Conservation (phyloP, 2,797 vertebrate genomes). For the Gymnopithys bicolor region DNA sequence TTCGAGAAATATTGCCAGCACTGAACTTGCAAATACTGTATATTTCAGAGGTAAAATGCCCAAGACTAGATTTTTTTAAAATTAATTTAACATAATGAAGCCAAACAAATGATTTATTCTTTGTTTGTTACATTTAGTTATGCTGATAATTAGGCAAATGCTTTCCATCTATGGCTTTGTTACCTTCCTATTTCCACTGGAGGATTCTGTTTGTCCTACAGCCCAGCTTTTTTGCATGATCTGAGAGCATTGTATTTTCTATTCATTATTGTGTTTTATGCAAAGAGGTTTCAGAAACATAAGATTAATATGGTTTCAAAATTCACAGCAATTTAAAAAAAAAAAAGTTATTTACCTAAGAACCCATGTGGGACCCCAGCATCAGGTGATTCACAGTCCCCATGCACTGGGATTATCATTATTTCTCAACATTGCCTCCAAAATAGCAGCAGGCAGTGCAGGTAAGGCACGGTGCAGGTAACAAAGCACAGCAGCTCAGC, state of each 20-base stretch:
- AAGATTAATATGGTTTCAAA: background rate
- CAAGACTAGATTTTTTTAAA: background rate
- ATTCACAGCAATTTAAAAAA: background rate
- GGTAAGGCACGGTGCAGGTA: background rate
- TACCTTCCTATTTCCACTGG: background rate
- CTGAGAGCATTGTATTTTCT: background rate
- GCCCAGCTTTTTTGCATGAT: background rate
- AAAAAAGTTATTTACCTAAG: background rate
- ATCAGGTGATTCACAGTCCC: background rate
- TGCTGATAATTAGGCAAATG: background rate
- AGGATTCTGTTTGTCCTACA: background rate
- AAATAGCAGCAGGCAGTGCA: background rate
- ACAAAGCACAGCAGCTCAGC: background rate
- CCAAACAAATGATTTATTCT: background rate
- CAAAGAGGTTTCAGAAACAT: background rate
- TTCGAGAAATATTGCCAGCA: background rate
- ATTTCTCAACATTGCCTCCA: background rate
- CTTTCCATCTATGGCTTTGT: background rate
- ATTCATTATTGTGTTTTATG: background rate
- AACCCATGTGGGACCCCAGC: background rate
- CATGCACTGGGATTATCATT: background rate
- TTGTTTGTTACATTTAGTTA: background rate
- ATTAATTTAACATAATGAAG: background rate
- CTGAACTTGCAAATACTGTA: background rate
- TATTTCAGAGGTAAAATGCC: background rate